phyloP scores from a whole-genome alignment of 2,888 invertebrate genomes.

The Polia nebulosa region DNA sequence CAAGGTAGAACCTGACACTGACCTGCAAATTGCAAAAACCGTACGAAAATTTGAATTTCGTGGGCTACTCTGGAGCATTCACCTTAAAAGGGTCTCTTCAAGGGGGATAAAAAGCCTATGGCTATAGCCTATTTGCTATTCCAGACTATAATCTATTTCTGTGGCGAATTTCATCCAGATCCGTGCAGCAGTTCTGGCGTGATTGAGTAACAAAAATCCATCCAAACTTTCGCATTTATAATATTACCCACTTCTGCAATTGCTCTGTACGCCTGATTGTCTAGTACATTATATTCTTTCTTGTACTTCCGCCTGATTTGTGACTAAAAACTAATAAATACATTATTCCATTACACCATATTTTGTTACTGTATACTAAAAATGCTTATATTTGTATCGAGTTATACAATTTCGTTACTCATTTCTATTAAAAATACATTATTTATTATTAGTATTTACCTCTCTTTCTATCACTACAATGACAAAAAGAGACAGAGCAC shows the following conservation, averaged over 20 bases:
- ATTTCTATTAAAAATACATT: slow-evolving; percentile 34
- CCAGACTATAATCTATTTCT: too few species aligned
- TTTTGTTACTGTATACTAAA: slow-evolving; percentile 32
- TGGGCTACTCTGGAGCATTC: too few species aligned
- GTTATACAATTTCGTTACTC: slow-evolving; percentile 10
- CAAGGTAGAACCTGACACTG: too few species aligned
- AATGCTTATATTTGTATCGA: slow-evolving; percentile 63
- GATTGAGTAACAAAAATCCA: too few species aligned
- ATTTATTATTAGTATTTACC: slow-evolving; percentile 4
- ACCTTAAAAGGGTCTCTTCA: too few species aligned
- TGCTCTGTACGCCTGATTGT: background rate
- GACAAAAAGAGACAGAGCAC: slow-evolving; percentile 32
- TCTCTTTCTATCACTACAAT: slow-evolving; percentile 39
- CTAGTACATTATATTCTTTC: background rate
- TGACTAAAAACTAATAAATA: slow-evolving; percentile 55
- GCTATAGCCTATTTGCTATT: too few species aligned
- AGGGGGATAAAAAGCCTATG: too few species aligned
- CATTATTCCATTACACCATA: slow-evolving; percentile 30
- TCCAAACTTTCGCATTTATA: too few species aligned
- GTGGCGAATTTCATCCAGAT: too few species aligned
- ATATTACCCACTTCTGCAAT: background rate
- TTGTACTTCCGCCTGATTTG: slow-evolving; percentile 18
- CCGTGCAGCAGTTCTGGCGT: too few species aligned
- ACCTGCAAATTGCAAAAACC: too few species aligned
- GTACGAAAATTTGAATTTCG: too few species aligned